phyloP scores from a whole-genome alignment of 2,888 invertebrate genomes.

The Dorcus hopei region DNA sequence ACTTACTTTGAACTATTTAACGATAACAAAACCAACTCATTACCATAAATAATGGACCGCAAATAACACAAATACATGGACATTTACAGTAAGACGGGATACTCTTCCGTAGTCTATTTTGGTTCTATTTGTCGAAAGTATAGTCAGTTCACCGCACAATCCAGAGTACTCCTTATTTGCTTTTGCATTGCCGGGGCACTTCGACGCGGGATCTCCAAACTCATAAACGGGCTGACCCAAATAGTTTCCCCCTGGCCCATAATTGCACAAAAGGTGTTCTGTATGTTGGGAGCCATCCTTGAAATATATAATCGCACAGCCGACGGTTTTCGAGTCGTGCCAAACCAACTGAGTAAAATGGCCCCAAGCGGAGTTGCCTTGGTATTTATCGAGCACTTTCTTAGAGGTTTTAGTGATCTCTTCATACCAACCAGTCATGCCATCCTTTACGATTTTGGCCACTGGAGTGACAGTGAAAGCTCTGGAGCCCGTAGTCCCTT shows the following conservation, averaged over 20 bases:
- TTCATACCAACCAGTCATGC: neutral
- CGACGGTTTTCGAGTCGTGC: neutral
- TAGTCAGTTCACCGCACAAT: no score
- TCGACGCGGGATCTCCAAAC: neutral
- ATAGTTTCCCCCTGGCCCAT: slow-evolving; percentile 7
- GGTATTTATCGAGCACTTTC: neutral
- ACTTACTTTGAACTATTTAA: no score
- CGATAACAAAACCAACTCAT: no score
- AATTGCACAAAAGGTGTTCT: slow-evolving; percentile 5
- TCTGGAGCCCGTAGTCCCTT: neutral
- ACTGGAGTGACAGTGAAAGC: neutral
- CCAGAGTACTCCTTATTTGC: no score
- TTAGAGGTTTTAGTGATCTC: neutral
- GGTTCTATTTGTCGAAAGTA: no score
- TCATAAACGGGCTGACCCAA: neutral
- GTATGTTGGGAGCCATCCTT: neutral
- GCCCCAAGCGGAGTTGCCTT: neutral
- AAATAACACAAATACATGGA: no score
- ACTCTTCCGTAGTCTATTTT: no score
- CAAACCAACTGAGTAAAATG: slow-evolving; percentile 9
- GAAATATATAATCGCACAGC: slow-evolving; percentile 2
- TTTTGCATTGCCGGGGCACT: neutral
- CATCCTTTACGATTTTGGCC: neutral
- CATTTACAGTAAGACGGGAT: no score
- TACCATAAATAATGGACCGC: no score